Percentiles rank a stretch among this genome's conserved stretches.
Conservation (phyloP, 2,113 vertebrate genomes). For the Proteles cristata region DNA sequence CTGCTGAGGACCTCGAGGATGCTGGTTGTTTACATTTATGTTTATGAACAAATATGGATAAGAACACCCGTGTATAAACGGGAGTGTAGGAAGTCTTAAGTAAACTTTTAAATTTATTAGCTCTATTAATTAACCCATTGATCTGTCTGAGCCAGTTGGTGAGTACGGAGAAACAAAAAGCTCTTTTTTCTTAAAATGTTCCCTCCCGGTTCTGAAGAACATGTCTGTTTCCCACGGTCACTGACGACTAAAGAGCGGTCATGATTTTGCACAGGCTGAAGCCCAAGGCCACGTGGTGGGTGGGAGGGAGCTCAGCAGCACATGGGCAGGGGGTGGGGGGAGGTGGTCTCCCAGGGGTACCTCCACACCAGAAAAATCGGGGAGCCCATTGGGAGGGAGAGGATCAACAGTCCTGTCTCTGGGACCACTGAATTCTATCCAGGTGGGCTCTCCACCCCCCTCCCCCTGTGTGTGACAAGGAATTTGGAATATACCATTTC, state of each 20-base stretch:
- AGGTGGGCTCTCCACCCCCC: not conserved
- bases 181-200: not conserved
- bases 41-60: not conserved
- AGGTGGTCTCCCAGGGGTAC: not conserved
- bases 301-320: not conserved
- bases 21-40: not conserved
- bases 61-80: not conserved
- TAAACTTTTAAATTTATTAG: not conserved
- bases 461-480: not conserved
- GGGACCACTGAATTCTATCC: not conserved
- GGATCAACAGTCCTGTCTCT: not conserved
- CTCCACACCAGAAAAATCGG: not conserved
- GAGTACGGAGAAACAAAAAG: not conserved
- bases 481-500: not conserved
- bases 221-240: not conserved
- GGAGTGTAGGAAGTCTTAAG: not conserved
- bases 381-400: not conserved
- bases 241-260: not conserved
- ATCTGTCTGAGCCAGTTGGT: not conserved
- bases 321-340: not conserved
- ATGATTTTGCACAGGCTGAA: not conserved
- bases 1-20: not conserved
- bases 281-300: not conserved
- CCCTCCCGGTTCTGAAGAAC: not conserved
- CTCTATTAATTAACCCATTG: not conserved